Evolutionary conservation across 2,113 vertebrate species (phyloP), one percentile per base, ranked within the genome.

Genomic region (Hystrix brachyura): DNA sequence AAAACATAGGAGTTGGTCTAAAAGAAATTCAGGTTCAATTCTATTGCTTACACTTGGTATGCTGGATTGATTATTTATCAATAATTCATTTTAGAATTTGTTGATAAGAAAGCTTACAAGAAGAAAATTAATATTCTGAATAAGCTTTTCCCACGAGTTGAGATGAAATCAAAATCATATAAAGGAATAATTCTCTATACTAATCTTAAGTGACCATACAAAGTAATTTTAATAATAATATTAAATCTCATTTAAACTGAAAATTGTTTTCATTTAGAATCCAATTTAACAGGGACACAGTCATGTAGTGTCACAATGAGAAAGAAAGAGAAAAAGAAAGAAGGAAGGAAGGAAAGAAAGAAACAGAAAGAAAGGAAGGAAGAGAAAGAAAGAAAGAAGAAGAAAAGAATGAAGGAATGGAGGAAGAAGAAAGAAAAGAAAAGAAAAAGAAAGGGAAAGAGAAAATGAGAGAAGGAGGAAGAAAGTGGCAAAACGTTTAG

Each of bases 181-280:
- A 46, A 38, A 71, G 25, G 53, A 83, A 82, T 55, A 4, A 76
- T n/a, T 10, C 4, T 29, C 10, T 60, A 34, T 6, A 38, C 6
- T 57, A 71, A 69, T 38, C 34, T 90, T 76, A 88, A 51, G 48
- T 43, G 27, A 76, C 17, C 69, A 74, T 25, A 32, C 10, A 57
- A n/a, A 76, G 17, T 4, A 27, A 86, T 38, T 59, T 19, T 46
- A 13, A 78, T 65, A 5, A 76, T 87, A 71, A 81, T 55, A 18
- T 29, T 69, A n/a, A 53, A 23, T 17, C 34, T 7, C 51, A 64
- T 88, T 85, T 74, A 78, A 82, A 65, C 25, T 88, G 5, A 96
- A 90, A 89, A 21, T 38, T 69, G 25, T 59, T 93, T 94, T 83
- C 27, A 85, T 62, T 86, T 89, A 79, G 38, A 89, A 82, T 78